A percentile compares a stretch with the other conserved stretches of the same genome.
phyloP scores from a whole-genome alignment of 1,140 invertebrate species.

The Cotesia vestalis region DNA sequence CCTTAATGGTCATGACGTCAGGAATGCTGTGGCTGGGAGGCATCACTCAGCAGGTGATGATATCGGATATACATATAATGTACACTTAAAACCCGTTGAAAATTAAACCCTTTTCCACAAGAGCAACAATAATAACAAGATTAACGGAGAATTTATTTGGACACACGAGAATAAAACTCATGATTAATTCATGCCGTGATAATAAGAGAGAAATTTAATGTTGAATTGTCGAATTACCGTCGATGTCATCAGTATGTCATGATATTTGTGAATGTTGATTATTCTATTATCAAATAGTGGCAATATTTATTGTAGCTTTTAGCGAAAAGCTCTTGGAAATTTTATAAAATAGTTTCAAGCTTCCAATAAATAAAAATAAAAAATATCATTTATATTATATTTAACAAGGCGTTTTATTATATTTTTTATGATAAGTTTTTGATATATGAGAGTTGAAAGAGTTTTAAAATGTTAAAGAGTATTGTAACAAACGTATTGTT shows the following conservation, averaged over 20 bases:
- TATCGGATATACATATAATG: neutral
- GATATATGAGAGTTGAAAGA: too few species aligned
- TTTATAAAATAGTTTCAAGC: too few species aligned
- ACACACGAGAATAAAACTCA: neutral
- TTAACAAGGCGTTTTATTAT: too few species aligned
- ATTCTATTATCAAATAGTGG: neutral
- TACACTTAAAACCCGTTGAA: neutral
- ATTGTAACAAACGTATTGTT: too few species aligned
- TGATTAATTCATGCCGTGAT: conserved; percentile 9
- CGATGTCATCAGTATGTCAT: neutral
- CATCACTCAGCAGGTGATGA: neutral
- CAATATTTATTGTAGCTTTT: too few species aligned
- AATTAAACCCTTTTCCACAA: neutral
- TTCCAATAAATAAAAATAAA: too few species aligned
- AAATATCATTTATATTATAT: too few species aligned
- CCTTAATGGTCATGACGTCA: conserved; percentile 27
- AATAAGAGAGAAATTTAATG: conserved; percentile 4
- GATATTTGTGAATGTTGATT: conserved; percentile 2
- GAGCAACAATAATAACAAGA: neutral
- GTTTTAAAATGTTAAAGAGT: too few species aligned
- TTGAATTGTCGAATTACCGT: neutral
- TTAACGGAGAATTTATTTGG: neutral
- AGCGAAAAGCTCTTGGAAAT: too few species aligned
- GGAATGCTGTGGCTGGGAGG: neutral
- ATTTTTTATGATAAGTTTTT: too few species aligned